Base-by-base conservation (phyloP, 2,113 vertebrate genomes). In the Illadopsis cleaveri region DNA sequence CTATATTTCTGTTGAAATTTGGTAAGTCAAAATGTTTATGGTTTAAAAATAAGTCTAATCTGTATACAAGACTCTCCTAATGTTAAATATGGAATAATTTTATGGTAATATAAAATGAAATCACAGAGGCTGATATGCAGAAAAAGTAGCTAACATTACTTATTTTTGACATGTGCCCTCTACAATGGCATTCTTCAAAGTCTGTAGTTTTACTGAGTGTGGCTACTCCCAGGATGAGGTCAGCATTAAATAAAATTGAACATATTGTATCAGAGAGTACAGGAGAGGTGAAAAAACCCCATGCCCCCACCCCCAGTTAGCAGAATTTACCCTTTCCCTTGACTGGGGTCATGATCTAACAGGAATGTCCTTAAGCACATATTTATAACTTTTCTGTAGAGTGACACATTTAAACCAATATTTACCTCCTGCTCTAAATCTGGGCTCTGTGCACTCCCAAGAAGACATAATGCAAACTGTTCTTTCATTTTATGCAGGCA, bases 391-490 rank as follows among this genome's bases (percentile, higher is more conserved):
- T n/a, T 25, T 23, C 64, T 73, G 11, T 12, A 45, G 30, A 85
- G 40, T 37, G 31, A 71, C 51, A 78, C 56, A 47, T 35, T 62
- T 66, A 73, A 94, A 61, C 30, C 82, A 96, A 54, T 93, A 65
- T 87, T 90, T 83, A 85, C 68, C 50, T 37, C 60, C 56, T 86
- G 54, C 68, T 77, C 51, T 88, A 70, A 71, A 77, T 54, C 51
- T 88, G 58, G 48, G 44, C n/a, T 81, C 45, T 78, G 57, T 77
- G 68, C n/a, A 51, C 56, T 70, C 81, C 60, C 58, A 94, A 85
- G 72, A 87, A 76, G 76, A 85, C 44, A 47, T 17, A 89, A 91
- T 90, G 75, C 48, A 90, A 90, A 94, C 15, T 47, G 10, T 62
- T 76, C 57, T 53, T 40, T 31, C 33, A 66, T 86, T 77, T 90